These are phyloP conservation scores for Chaetodon trifasciatus DNA, from an alignment of 2,797 vertebrate genomes.

Conservation along the genomic window DNA sequence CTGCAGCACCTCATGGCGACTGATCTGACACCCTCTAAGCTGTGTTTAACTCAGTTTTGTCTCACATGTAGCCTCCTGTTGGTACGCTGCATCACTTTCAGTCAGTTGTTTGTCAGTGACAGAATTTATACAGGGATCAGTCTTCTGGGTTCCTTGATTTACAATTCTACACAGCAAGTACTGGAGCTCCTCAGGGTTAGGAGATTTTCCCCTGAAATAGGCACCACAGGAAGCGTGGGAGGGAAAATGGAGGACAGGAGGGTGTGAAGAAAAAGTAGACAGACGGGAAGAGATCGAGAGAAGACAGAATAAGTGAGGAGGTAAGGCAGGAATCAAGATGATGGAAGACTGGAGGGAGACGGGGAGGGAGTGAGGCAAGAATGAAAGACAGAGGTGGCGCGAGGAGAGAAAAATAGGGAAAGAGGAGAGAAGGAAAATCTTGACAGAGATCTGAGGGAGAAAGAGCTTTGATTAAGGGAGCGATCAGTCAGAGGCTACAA, in stretches of 20 bases:
- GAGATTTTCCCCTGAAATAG: constrained; percentile 42
- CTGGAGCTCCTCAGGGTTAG: constrained; percentile 30
- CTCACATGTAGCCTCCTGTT: constrained; percentile 12
- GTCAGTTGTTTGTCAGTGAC: constrained; percentile 52
- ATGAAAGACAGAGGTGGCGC: not conserved
- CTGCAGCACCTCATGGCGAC: not conserved
- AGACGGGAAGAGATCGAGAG: constrained; percentile 27
- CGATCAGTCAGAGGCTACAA: constrained; percentile 61
- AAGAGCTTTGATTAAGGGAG: constrained; percentile 56
- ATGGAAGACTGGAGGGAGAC: constrained; percentile 4
- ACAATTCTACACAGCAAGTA: constrained; percentile 37
- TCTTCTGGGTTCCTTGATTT: constrained; percentile 48
- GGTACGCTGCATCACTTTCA: constrained; percentile 27
- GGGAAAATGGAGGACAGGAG: constrained; percentile 8
- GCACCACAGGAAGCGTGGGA: constrained; percentile 12
- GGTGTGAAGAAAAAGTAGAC: constrained; percentile 24
- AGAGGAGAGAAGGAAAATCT: constrained; percentile 24
- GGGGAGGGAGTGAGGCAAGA: not conserved
- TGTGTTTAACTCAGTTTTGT: constrained; percentile 33
- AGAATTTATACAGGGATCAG: constrained; percentile 39
- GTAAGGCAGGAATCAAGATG: constrained; percentile 6
- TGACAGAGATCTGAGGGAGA: constrained; percentile 38
- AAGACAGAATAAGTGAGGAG: constrained; percentile 27
- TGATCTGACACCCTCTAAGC: constrained; percentile 13
- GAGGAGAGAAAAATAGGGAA: constrained; percentile 6